Percentiles rank a stretch among this genome's conserved stretches.
Evolutionary conservation across 2,888 invertebrate species (phyloP).

Genomic region (Spisula solida): DNA sequence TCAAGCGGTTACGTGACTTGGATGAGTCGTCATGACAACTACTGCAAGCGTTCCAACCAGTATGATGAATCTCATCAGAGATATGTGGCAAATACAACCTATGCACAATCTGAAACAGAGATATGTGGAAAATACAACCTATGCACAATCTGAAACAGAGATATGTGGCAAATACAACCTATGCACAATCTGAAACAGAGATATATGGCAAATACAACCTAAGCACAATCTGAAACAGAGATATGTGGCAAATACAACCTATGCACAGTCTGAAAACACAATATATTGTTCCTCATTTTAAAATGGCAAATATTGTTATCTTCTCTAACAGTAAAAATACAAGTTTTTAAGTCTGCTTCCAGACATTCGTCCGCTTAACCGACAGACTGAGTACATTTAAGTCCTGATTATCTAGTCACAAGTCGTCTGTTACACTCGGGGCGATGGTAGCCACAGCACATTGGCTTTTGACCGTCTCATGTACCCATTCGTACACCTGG

Average conservation of each 20-base stretch:
- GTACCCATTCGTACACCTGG: no score
- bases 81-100: conserved; percentile 93
- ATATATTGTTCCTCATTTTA: not conserved
- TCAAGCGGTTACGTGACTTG: conserved; percentile 92
- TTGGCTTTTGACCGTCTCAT: no score
- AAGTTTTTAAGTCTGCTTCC: no score
- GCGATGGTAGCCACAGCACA: no score
- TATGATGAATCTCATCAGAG: conserved; percentile 97
- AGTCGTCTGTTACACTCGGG: no score
- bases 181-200: conserved; percentile 93
- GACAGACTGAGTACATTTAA: no score
- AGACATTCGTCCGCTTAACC: no score
- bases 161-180: conserved; percentile 91
- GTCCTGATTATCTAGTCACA: no score
- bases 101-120: conserved; percentile 93
- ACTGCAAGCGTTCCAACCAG: conserved; percentile 98
- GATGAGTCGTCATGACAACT: conserved; percentile 92
- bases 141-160: conserved; percentile 93
- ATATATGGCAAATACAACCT: conserved; percentile 91
- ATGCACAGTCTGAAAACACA: conserved; percentile 93
- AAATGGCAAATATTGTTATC: no score
- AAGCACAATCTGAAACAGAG: conserved; percentile 93
- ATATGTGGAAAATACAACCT: conserved; percentile 91
- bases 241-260: conserved; percentile 91
- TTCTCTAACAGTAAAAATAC: no score